A percentile compares a stretch with the other conserved stretches of the same genome.
Evolutionary conservation across 2,797 vertebrate species (phyloP).

Genomic region (Gymnoscopelus braueri): DNA sequence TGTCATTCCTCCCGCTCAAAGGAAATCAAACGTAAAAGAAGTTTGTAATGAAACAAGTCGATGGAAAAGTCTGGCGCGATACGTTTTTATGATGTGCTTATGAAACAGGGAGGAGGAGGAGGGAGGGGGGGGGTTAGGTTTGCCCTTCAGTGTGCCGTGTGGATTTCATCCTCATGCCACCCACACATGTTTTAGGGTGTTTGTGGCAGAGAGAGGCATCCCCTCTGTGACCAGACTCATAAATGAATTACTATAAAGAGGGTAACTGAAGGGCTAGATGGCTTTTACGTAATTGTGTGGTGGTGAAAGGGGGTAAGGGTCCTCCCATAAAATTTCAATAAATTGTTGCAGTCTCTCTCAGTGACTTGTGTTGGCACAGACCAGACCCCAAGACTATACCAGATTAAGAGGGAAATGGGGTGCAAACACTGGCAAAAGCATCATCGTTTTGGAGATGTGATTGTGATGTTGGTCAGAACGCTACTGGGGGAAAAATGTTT

Average conservation of each 20-base stretch:
- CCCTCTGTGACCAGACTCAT: constrained; percentile 73
- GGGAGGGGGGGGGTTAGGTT: too few relatives aligned
- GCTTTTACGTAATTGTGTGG: constrained; percentile 78
- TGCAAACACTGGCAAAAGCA: constrained; percentile 47
- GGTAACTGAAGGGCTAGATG: constrained; percentile 72
- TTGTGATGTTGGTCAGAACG: neutral
- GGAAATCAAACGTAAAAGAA: constrained; percentile 53
- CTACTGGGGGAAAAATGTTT: neutral
- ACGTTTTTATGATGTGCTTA: constrained; percentile 78
- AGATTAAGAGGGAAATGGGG: constrained; percentile 38
- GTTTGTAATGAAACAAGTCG: constrained; percentile 76
- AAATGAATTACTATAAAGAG: constrained; percentile 79
- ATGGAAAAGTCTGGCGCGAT: constrained; percentile 64
- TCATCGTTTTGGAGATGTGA: constrained; percentile 38
- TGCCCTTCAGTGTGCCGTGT: constrained; percentile 62
- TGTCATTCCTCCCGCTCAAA: constrained; percentile 40
- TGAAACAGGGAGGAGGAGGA: constrained; percentile 58
- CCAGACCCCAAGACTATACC: constrained; percentile 26
- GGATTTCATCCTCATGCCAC: constrained; percentile 69
- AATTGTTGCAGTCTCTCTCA: constrained; percentile 76
- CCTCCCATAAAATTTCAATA: constrained; percentile 78
- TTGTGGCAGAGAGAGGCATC: constrained; percentile 73
- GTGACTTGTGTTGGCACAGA: constrained; percentile 67
- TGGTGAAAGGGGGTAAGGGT: constrained; percentile 69
- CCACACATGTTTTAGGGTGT: constrained; percentile 79